Evolutionary conservation across 2,888 invertebrate species (phyloP), one percentile per base, ranked within the genome.

Genomic region (Calephelis perditalis): DNA sequence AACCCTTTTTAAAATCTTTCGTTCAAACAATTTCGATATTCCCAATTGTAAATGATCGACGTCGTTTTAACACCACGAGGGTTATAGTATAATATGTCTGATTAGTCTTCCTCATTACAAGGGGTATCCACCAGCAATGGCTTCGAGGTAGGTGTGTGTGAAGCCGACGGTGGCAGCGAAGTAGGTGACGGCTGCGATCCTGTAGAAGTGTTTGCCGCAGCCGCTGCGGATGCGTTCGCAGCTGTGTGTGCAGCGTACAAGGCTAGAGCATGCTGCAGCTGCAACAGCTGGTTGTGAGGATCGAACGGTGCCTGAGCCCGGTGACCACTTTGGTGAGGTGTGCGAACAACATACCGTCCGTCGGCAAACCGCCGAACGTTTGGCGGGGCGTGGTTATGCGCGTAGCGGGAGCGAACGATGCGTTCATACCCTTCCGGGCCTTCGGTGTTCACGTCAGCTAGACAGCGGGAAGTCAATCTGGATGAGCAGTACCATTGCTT

Each of bases 401-500:
- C 80, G 69, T 87, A 89, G 40, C 90, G 87, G 7, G 86, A 88
- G 62, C 89, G 88, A 62, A 89, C 89, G 66, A 90, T 88, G 67
- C 89, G 89, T 75, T 89, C 89, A 71, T 85, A 88, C 0, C 89
- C 90, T 70, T 89, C 89, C n/a, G 89, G 88, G 0, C 89, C 89
- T 70, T 89, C 90, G 37, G 90, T 90, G 73, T 89, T 89, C 26
- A 90, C 90, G 69, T 90, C 88, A 64, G 89, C 88, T 56, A 89
- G 79, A 72, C 90, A 90, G 68, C 90, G 87, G 46, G 90, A 89
- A 11, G 89, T 90, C 60, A 89, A 78, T 47, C 90, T 81, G 60
- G 89, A 90, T 15, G 90, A 90, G 71, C 90, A 90, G 72, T 90
- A 89, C 90, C 89, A 90, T 71, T 90, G 89, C 78, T 90, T 91